Evolutionary conservation across 1,140 invertebrate genomes (phyloP), one percentile per base, ranked within the genome.

Genomic region (Cotesia typhae): DNA sequence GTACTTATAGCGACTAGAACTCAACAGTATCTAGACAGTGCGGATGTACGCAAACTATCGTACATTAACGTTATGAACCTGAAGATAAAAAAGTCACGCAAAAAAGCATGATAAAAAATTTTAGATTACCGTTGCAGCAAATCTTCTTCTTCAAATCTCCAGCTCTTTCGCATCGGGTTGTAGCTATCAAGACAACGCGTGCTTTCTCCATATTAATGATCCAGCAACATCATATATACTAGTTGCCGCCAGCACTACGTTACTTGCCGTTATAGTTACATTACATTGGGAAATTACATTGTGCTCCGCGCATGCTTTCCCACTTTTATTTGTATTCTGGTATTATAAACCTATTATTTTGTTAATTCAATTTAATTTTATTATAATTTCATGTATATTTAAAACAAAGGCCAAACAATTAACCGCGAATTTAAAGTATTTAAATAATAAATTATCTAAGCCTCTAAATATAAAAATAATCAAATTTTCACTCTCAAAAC

Each of bases 121-220:
- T 6, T 17, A 10, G 47, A 53, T 51, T 66, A 28, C 47, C 17
- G 41, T 51, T 66, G 64, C 64, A 52, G 47, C 37, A 52, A 10
- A n/a, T 38, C 35, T 14, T 66, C 64, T 66, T 66, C 38, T 66
- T 53, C 2, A 47, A 47, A 47, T 47, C 41, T 66, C 6, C 47
- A 66, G 47, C 64, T 66, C 64, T 51, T 17, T 66, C 37, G 28
- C 17, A 60, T 66, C 64, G 64, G 41, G 41, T 10, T 47, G 41
- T 47, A 47, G 41, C 41, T 47, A 7, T 47, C 41, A 47, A 47
- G 12, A 52, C 37, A 51, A 5, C 47, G 38, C 64, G 20, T 66
- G 64, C 64, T 66, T 66, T 66, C 64, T 66, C 64, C 64, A 66
- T 66, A 52, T 66, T 52, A 66, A 66, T 66, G 64, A 66, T 66